These are phyloP conservation scores for Drosophila pallidifrons DNA, from an alignment of 1,140 invertebrate genomes.

Conservation along the genomic window DNA sequence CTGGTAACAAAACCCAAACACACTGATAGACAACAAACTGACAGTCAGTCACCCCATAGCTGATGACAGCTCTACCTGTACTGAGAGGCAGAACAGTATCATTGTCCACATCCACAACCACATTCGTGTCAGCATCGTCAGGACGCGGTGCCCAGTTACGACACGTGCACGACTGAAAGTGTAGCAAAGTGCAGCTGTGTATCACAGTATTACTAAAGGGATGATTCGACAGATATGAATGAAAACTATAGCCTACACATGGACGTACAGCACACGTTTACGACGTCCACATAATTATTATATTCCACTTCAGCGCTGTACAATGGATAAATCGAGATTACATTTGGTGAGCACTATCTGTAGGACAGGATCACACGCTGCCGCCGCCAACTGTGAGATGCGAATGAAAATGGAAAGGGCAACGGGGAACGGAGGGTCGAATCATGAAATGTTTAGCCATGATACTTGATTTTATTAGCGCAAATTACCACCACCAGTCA, in stretches of 20 bases:
- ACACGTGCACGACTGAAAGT: slow-evolving; percentile 72
- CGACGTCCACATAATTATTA: slow-evolving; percentile 73
- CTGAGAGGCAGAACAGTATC: slow-evolving; percentile 5
- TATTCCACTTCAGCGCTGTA: slow-evolving; percentile 79
- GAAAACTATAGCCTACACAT: slow-evolving; percentile 37
- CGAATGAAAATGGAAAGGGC: not conserved
- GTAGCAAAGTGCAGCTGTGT: slow-evolving; percentile 78
- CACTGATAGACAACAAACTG: slow-evolving; percentile 15
- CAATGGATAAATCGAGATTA: slow-evolving; percentile 83
- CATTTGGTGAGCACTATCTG: slow-evolving; percentile 76
- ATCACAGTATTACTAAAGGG: not conserved
- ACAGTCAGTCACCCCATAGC: slow-evolving; percentile 55
- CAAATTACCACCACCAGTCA: slow-evolving; percentile 79
- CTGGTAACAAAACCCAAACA: slow-evolving; percentile 31
- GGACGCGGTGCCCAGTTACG: slow-evolving; percentile 46
- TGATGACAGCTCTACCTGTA: slow-evolving; percentile 66
- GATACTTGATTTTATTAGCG: slow-evolving; percentile 84
- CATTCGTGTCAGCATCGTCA: slow-evolving; percentile 1
- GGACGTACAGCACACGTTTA: not conserved
- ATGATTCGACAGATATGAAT: slow-evolving; percentile 17
- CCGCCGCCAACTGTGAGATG: slow-evolving; percentile 5
- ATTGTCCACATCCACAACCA: not conserved
- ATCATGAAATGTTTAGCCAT: slow-evolving; percentile 60
- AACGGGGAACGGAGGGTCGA: slow-evolving; percentile 11
- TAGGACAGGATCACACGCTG: slow-evolving; percentile 49